Evolutionary conservation across 2,888 invertebrate species (phyloP).

Genomic region (Allolobophora icterica): DNA sequence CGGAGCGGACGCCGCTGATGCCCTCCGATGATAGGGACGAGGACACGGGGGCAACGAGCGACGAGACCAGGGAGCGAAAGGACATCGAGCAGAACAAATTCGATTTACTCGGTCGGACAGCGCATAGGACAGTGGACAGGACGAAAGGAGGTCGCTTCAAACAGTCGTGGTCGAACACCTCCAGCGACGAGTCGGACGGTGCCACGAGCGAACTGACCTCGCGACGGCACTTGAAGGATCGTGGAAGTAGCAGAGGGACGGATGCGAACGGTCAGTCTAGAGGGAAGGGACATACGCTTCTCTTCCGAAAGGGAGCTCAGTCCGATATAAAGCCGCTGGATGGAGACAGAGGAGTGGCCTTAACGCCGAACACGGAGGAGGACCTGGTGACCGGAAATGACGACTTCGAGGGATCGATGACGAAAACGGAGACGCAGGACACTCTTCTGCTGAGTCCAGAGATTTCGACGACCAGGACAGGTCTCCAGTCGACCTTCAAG

Average conservation of each 20-base stretch:
- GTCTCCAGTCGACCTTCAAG: not conserved
- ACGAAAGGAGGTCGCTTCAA: not conserved
- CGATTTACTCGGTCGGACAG: not conserved
- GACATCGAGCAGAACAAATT: no score
- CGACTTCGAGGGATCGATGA: not conserved
- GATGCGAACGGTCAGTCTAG: not conserved
- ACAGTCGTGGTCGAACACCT: not conserved
- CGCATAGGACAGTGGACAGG: not conserved
- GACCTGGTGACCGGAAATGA: not conserved
- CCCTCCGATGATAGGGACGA: not conserved
- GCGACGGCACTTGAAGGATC: not conserved
- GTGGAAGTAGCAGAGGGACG: not conserved
- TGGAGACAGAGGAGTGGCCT: not conserved
- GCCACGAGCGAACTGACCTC: not conserved
- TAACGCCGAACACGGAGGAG: not conserved
- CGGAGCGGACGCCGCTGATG: not conserved
- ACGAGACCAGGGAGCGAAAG: not conserved
- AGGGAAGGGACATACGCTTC: not conserved
- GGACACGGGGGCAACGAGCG: not conserved
- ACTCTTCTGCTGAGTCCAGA: slow-evolving; percentile 22
- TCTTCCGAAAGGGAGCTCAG: not conserved
- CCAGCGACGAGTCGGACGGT: not conserved
- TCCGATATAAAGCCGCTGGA: not conserved
- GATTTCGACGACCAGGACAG: not conserved
- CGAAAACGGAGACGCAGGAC: slow-evolving; percentile 1